These are phyloP conservation scores for Plusia festucae DNA, from an alignment of 2,888 invertebrate genomes.

Conservation along the genomic window DNA sequence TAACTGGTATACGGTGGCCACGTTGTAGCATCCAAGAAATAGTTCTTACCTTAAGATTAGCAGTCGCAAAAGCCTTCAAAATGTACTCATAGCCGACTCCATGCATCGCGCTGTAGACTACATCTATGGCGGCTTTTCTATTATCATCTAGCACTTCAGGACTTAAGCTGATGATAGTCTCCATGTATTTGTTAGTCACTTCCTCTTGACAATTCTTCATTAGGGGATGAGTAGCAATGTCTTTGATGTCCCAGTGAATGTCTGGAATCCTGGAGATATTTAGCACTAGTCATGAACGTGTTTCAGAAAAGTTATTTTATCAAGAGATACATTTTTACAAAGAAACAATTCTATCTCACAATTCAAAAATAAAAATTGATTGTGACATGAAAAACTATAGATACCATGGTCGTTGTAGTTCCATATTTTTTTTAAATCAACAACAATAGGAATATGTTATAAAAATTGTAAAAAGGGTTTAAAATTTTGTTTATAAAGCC, in stretches of 20 bases:
- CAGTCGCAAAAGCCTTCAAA: slow-evolving; percentile 92
- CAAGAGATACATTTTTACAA: no score
- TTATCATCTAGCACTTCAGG: slow-evolving; percentile 88
- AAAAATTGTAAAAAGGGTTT: no score
- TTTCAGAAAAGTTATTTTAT: not conserved
- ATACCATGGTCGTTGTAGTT: no score
- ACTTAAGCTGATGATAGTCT: slow-evolving; percentile 89
- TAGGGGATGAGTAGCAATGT: slow-evolving; percentile 87
- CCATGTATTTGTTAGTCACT: slow-evolving; percentile 91
- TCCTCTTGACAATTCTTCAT: slow-evolving; percentile 92
- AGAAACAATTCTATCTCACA: no score
- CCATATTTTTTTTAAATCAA: no score
- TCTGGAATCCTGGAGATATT: slow-evolving; percentile 89
- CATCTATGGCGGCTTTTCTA: slow-evolving; percentile 88
- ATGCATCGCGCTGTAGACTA: slow-evolving; percentile 99
- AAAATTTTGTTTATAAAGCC: no score
- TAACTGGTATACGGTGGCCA: no score
- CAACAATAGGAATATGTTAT: no score
- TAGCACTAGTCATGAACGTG: not conserved
- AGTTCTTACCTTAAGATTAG: slow-evolving; percentile 91
- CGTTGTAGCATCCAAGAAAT: no score
- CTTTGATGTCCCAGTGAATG: slow-evolving; percentile 93
- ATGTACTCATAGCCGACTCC: slow-evolving; percentile 97
- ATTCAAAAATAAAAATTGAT: no score
- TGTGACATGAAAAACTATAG: no score